Evolutionary conservation across 2,888 invertebrate genomes (phyloP), one percentile per base, ranked within the genome.

Genomic region (Troides oblongomaculatus): DNA sequence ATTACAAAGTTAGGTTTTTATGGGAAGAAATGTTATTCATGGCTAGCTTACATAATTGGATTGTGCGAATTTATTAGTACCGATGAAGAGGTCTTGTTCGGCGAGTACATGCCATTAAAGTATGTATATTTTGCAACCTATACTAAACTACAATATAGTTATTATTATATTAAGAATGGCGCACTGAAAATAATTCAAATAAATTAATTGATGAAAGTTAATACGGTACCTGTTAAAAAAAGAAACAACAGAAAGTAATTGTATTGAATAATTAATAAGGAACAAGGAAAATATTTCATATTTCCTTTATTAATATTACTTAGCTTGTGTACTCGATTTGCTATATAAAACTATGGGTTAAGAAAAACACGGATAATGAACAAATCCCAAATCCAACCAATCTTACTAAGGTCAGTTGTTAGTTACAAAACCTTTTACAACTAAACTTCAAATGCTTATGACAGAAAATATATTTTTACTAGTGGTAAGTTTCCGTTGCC

Each of bases 1-100:
- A 81, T 69, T 6, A 90, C 88, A 0, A 74, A 84, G 0, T 70
- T 79, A 0, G 95, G 94, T 0, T 95, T 95, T 80, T 95, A 94
- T 82, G 94, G 88, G 0, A 90, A 84, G 7, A 86, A 85, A 39
- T 95, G 95, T 73, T 78, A 77, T 61, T 89, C 92, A 12, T 94
- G 94, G 94, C 81, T 94, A 23, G 80, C 87, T 2, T 90, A 93
- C 75, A 82, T 93, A 72, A 84, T 94, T 30, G 93, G 93, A 0
- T 86, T 93, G 78, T 94, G 94, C 73, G 84, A 87, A 39, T 62
- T 86, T 0, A 74, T 78, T 1, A 74, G 79, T n/a, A 76, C 84
- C 0, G 76, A 76, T 1, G 90, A 90, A 0, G 81, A 91, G 62
- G 76, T 87, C n/a, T 65, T 89, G 1, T 93, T 93, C 81, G 94